Evolutionary conservation across 2,888 invertebrate genomes (phyloP), one percentile per base, ranked within the genome.

Genomic region (Pasiphila rectangulata): DNA sequence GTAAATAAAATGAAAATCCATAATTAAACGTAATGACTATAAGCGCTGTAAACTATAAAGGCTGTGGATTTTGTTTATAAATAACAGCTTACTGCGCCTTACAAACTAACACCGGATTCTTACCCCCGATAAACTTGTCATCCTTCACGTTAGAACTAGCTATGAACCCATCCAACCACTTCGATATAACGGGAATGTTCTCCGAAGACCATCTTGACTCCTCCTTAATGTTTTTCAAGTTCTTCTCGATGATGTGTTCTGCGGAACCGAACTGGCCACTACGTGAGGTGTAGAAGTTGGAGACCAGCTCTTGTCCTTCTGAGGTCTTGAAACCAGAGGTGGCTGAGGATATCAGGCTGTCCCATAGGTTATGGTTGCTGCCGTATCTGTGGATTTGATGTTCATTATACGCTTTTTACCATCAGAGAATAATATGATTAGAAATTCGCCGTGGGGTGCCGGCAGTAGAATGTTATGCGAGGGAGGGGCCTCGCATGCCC

Each of bases 181-280:
- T 79, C 51, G 93, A 92, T 25, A 95, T 94, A 0, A 93, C 91
- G 0, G 94, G 94, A 2, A 95, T 72, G 67, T 94, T 95, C 40
- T 93, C 92, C 39, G 92, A 90, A 21, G 93, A 93, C 95, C 95
- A 95, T 63, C 92, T 91, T 0, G 93, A 92, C 67, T 94, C 94
- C 61, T 93, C 93, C 57, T 92, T 90, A 29, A 95, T 94, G 53
- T 93, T 94, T 59, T 90, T 92, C 63, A 94, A 77, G 0, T 94
- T 93, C 57, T 93, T 93, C 63, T 93, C 92, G 7, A 95, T 91
- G 9, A 94, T 92, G 56, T 92, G 92, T 53, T 94, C 93, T 0
- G 94, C 94, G 2, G 92, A 92, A 0, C 93, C 94, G 56, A 95
- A 94, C 61, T 94, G 92, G 0, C 91, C 92, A 57, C 91, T 90